Conservation (phyloP, 2,113 vertebrate genomes). For the Barbus barbus region DNA sequence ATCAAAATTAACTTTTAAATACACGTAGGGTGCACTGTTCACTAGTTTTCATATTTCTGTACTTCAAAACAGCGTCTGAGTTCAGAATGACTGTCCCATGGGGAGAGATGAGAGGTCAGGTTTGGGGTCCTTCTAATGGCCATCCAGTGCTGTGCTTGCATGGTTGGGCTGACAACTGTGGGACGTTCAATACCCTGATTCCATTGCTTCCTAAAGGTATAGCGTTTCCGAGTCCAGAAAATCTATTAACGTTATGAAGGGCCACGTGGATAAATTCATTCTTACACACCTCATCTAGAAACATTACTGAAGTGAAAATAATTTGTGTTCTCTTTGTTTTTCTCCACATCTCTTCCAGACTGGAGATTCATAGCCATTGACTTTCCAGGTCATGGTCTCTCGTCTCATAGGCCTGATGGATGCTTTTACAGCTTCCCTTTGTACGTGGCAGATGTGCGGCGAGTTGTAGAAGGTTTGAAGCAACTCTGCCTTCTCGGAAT, state of each 20-base stretch:
- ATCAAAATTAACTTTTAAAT: not conserved
- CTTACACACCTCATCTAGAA: not conserved
- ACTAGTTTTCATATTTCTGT: not conserved
- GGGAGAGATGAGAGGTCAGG: constrained; percentile 75
- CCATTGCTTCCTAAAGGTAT: constrained; percentile 75
- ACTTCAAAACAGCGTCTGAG: constrained; percentile 64
- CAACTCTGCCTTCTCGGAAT: no score
- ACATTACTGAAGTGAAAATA: not conserved
- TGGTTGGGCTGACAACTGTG: constrained; percentile 80
- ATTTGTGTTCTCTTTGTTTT: not conserved
- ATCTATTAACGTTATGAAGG: constrained; percentile 2
- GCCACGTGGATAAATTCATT: not conserved
- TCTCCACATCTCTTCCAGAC: constrained; percentile 71
- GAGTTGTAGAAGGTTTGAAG: constrained; percentile 79
- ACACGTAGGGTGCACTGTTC: not conserved
- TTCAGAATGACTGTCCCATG: constrained; percentile 74
- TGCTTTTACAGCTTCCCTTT: constrained; percentile 73
- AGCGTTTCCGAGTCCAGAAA: not conserved
- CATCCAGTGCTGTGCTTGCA: constrained; percentile 79
- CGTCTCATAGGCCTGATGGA: constrained; percentile 83
- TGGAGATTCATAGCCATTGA: constrained; percentile 83
- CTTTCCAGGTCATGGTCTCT: constrained; percentile 85
- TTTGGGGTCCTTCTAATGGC: constrained; percentile 74
- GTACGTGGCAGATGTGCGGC: constrained; percentile 79
- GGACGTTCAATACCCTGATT: constrained; percentile 76